Evolutionary conservation across 2,113 vertebrate genomes (phyloP), one percentile per base, ranked within the genome.

Genomic region (Alosa alosa): DNA sequence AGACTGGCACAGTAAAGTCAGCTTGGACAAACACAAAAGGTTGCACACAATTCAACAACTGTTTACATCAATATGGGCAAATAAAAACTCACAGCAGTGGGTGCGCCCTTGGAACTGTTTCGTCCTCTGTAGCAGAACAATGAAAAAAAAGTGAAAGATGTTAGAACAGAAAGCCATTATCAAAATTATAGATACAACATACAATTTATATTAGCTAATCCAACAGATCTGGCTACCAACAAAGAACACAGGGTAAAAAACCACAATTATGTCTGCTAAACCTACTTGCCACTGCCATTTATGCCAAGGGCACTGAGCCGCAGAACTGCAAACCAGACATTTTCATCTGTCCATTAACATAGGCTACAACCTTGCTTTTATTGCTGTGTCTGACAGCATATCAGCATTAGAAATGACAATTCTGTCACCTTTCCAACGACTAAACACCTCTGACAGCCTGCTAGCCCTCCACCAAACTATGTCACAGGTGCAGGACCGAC

Each of bases 61-160:
- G n/a, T 72, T 25, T 25, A 31, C 6, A 8, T n/a, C 10, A 31
- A 11, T 25, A 25, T 31, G 7, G 17, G 72, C 10, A 78, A 39
- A 22, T 13, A 1, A 11, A 86, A 90, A 96, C 98, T 97, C 91
- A 99, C 98, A 50, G 96, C 93, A 90, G 96, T 93, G 46, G 95
- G 94, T 17, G 96, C 95, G 90, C 96, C 96, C 97, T 99, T 99
- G 93, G 95, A 96, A 94, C 95, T 97, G 95, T 97, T 99, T 92
- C 98, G 96, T 91, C 97, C 97, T 95, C 98, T 99, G 95, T 84
- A 96, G 92, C 0, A 90, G 92, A 91, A 91, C 91, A 93, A 91
- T 52, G 31, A 31, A 83, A 68, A 88, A 6, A 84, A 8, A 31
- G 3, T 72, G 18, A 5, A 57, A 57, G 15, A 31, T 31, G 25